Base-by-base conservation (phyloP, 2,113 vertebrate genomes). In the Plestiodon gilberti region DNA sequence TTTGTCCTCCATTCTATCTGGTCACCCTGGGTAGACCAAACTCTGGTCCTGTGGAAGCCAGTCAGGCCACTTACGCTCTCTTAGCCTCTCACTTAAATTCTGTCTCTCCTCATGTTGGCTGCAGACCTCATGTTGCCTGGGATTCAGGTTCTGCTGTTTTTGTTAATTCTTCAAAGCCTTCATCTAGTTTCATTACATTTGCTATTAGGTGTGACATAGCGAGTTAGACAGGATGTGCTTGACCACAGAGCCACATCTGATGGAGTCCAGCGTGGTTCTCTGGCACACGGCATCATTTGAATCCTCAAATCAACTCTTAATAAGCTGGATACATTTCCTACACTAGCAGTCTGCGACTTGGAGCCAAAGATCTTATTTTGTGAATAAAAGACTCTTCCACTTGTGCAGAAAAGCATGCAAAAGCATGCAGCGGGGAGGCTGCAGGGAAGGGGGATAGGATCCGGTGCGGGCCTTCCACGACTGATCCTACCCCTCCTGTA, bases 111-210 rank as follows among this genome's bases (percentile, higher is more conserved):
- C 85, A 70, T 89, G 84, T 64, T 79, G 90, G 82, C 84, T 89
- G 89, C 89, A 85, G 83, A 85, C 81, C 91, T 90, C 90, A 48
- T 48, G 8, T 48, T 48, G 43, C 43, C 87, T 93, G 83, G 93
- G 87, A 90, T 88, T 73, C 82, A 88, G 83, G 89, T 89, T 90
- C 87, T 87, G 62, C 83, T 91, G 88, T 89, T 69, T 89, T 89
- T 85, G 33, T 75, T 87, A 91, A 77, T 91, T 90, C 87, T 67
- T 69, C 35, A 48, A 79, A 88, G 83, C 78, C 76, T 79, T 3
- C 23, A 43, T 22, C 18, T 91, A 14, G 78, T 65, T 80, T 87
- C 87, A 75, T 84, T 84, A 90, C 61, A 67, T 85, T 83, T 87
- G 71, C 76, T 86, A 69, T 84, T 77, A 71, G 62, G 0, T 0